Evolutionary conservation across 2,113 vertebrate species (phyloP), one percentile per base, ranked within the genome.

Genomic region (Sporophila hypoxantha): DNA sequence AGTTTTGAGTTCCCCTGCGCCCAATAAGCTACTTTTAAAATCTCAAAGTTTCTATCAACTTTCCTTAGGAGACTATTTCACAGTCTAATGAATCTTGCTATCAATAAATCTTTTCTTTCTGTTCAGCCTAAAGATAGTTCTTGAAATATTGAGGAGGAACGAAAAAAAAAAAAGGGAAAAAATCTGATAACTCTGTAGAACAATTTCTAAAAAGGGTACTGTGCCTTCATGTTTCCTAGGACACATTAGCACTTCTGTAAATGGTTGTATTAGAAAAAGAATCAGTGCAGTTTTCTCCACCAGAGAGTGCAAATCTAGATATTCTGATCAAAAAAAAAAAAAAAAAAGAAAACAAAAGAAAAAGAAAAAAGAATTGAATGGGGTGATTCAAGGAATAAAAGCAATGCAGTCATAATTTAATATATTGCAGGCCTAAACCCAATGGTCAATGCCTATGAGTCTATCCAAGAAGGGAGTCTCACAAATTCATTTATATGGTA

Each of bases 81-180:
- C 22, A 84, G 30, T 9, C 36, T 91, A 61, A 81, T 83, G 56
- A 85, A 93, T 73, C 32, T 87, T 75, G 52, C 61, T 69, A 27
- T 76, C 76, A 87, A 82, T 76, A 92, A 89, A 76, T 50, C 29
- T 92, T 66, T 78, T 87, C 46, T 78, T 70, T 65, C 47, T 49
- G 21, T 77, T 92, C 62, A 83, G 53, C 32, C 78, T 92, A 70
- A 88, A 93, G 53, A 77, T 87, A 85, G n/a, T 34, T 87, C 61
- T 79, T 82, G 62, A 90, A 89, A 94, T 92, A 74, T 7, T 75
- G 47, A 81, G 49, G 10, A 79, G 44, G 29, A n/a, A 89, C 75
- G 53, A 75, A 83, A 71, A 73, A 81, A 62, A 36, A 23, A 17
- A n/a, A 1, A 3, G 8, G 4, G 7, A 1, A 6, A 41, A 75